Evolutionary conservation across 2,888 invertebrate genomes (phyloP).

Genomic region (Diaprepes abbreviatus): DNA sequence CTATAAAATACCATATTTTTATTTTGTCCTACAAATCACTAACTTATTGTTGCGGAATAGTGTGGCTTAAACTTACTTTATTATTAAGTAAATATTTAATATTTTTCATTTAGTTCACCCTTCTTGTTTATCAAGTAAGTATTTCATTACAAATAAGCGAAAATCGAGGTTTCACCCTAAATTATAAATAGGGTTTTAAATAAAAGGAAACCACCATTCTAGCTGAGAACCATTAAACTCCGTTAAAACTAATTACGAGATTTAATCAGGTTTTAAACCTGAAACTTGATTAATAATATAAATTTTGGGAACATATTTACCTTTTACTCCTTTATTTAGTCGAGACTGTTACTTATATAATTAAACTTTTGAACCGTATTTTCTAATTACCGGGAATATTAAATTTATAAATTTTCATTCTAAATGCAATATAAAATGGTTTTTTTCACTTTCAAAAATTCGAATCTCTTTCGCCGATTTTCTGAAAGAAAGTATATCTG

Average conservation of each 20-base stretch:
- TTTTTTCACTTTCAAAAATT: too few species aligned
- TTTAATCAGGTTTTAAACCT: slow-evolving; percentile 16
- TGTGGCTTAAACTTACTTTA: background rate
- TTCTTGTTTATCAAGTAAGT: background rate
- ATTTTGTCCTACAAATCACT: too few species aligned
- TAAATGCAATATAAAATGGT: too few species aligned
- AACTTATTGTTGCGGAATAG: too few species aligned
- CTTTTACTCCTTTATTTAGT: background rate
- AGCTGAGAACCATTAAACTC: slow-evolving; percentile 10
- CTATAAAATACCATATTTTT: too few species aligned
- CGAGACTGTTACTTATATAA: slow-evolving; percentile 2
- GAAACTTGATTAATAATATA: slow-evolving; percentile 17
- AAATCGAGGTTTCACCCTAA: background rate
- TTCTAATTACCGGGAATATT: background rate
- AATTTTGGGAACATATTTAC: slow-evolving; percentile 8
- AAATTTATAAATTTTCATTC: background rate
- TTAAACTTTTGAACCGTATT: slow-evolving; percentile 1
- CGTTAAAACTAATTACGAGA: slow-evolving; percentile 18
- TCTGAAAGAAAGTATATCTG: too few species aligned
- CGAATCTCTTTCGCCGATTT: too few species aligned
- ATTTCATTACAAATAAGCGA: background rate
- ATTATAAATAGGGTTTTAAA: background rate
- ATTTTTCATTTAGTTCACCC: background rate
- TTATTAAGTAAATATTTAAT: background rate
- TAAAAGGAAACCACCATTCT: background rate